phyloP scores from a whole-genome alignment of 2,113 vertebrate genomes.

The Phalacrocorax aristotelis region DNA sequence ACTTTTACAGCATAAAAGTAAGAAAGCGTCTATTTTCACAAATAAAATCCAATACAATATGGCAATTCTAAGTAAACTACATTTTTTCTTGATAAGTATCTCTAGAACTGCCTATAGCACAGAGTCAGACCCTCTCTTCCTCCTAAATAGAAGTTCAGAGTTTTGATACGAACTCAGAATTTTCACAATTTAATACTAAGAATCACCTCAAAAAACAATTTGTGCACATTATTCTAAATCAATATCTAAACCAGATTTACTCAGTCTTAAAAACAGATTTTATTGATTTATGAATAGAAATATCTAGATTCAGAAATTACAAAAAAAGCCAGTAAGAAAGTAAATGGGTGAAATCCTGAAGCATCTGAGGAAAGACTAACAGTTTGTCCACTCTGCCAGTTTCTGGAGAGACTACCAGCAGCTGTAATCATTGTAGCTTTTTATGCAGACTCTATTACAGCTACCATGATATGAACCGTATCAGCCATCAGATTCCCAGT shows the following conservation, averaged over 20 bases:
- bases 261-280: neutral
- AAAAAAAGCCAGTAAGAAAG: neutral
- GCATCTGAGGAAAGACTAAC: neutral
- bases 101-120: neutral
- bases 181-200: neutral
- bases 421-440: neutral
- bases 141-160: neutral
- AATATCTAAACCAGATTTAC: neutral
- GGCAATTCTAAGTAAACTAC: neutral
- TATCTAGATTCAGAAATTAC: neutral
- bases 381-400: neutral
- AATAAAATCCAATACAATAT: neutral
- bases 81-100: neutral
- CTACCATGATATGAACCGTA: neutral
- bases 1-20: constrained; percentile 1
- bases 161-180: neutral
- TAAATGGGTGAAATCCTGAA: neutral
- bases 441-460: neutral
- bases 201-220: neutral
- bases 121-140: neutral
- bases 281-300: neutral
- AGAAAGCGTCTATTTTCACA: neutral
- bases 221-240: neutral
- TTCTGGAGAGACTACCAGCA: neutral
- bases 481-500: neutral